Percentiles rank a stretch among this genome's conserved stretches.
phyloP scores from a whole-genome alignment of 2,113 vertebrate species.

The Myiopsitta monachus region DNA sequence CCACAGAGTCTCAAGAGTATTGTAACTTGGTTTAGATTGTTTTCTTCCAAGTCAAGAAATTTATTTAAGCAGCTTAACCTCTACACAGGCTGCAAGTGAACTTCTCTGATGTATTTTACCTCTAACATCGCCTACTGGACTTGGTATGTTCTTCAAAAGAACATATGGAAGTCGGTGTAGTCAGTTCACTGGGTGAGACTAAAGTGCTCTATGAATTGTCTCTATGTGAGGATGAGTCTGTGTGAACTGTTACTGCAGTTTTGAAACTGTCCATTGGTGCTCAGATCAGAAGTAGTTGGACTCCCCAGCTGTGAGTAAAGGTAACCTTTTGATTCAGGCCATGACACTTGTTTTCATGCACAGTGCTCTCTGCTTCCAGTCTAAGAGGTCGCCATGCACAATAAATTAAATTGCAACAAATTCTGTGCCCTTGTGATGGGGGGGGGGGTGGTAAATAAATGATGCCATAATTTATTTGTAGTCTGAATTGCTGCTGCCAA shows the following conservation, averaged over 20 bases:
- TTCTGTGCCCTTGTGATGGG: not conserved
- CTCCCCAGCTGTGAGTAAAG: not conserved
- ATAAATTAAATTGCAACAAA: not conserved
- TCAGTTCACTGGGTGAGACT: not conserved
- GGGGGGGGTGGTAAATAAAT: not conserved
- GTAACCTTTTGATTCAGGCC: not conserved
- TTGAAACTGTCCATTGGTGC: not conserved
- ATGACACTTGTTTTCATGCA: not conserved
- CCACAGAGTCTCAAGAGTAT: not conserved
- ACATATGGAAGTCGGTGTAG: not conserved
- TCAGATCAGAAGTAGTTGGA: not conserved
- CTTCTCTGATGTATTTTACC: not conserved
- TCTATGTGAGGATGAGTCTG: not conserved
- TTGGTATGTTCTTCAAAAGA: not conserved
- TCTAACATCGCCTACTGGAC: not conserved
- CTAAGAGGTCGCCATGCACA: not conserved
- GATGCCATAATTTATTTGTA: not conserved
- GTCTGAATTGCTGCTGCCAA: not conserved
- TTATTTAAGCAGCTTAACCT: not conserved
- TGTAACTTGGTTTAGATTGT: not conserved
- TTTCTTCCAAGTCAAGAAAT: constrained; percentile 13
- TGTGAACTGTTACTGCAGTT: not conserved
- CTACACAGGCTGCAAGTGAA: not conserved
- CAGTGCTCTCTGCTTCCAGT: not conserved
- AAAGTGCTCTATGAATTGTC: not conserved